Percentiles rank a stretch among this genome's conserved stretches.
These are phyloP conservation scores for Stomorhina lunata DNA, from an alignment of 2,888 invertebrate genomes.

Conservation along the genomic window DNA sequence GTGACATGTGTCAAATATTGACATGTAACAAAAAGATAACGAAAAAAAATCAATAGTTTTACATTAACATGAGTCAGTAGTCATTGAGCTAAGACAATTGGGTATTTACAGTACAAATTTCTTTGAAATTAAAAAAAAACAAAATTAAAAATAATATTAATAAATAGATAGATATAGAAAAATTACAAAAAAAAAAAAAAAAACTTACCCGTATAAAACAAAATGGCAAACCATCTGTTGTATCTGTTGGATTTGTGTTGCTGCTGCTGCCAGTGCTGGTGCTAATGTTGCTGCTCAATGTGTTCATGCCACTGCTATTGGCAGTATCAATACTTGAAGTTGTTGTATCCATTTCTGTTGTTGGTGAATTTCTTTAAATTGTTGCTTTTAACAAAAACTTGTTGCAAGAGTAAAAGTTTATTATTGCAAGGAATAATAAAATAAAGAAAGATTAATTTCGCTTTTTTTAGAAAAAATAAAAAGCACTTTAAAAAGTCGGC, in stretches of 20 bases:
- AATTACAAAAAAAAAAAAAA: neutral
- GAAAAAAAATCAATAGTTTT: constrained; percentile 16
- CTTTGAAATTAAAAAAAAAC: neutral
- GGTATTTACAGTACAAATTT: neutral
- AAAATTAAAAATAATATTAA: too few relatives aligned
- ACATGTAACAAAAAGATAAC: constrained; percentile 11
- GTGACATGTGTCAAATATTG: constrained; percentile 47
- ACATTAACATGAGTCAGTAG: constrained; percentile 2
- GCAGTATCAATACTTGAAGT: constrained; percentile 57
- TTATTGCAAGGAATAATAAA: constrained; percentile 14
- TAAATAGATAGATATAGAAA: too few relatives aligned
- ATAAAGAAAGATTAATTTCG: constrained; percentile 38
- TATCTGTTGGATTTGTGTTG: constrained; percentile 51
- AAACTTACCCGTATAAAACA: constrained; percentile 68
- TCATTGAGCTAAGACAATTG: neutral
- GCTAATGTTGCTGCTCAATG: constrained; percentile 66
- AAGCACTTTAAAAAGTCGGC: constrained; percentile 10
- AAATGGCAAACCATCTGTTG: constrained; percentile 66
- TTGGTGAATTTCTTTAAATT: neutral
- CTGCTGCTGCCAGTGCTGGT: constrained; percentile 46
- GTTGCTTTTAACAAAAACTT: constrained; percentile 2
- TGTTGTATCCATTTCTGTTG: constrained; percentile 56
- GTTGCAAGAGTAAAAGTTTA: constrained; percentile 60
- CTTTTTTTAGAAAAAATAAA: constrained; percentile 50
- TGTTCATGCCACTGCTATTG: constrained; percentile 61